A percentile compares a stretch with the other conserved stretches of the same genome.
These are phyloP conservation scores for Tenthredo distinguenda DNA, from an alignment of 2,888 invertebrate genomes.

Conservation along the genomic window DNA sequence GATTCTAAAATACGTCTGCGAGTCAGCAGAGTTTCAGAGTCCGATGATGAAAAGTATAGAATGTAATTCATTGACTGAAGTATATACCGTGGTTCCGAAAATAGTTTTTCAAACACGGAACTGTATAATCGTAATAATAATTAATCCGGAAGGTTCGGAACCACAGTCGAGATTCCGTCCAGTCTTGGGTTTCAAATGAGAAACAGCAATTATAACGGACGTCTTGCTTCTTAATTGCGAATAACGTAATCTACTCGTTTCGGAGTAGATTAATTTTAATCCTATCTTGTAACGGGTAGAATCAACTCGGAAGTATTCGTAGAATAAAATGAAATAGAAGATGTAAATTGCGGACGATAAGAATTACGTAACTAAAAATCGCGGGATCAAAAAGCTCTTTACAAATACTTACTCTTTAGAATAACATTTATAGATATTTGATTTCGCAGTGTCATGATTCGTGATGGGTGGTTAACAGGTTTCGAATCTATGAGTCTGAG, in stretches of 20 bases:
- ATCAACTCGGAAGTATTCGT: background rate
- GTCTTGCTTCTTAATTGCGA: too few relatives aligned
- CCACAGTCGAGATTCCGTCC: too few relatives aligned
- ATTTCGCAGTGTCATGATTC: background rate
- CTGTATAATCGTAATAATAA: too few relatives aligned
- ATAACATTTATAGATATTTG: constrained; percentile 20
- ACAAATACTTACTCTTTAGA: background rate
- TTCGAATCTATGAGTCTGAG: background rate
- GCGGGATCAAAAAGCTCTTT: background rate
- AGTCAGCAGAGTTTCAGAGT: background rate
- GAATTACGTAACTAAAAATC: background rate
- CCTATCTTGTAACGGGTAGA: background rate
- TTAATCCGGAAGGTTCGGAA: too few relatives aligned
- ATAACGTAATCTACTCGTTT: too few relatives aligned
- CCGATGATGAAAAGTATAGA: background rate
- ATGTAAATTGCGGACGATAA: background rate
- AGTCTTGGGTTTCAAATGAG: too few relatives aligned
- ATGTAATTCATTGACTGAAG: constrained; percentile 13
- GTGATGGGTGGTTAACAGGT: background rate
- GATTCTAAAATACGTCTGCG: background rate
- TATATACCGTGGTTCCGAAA: constrained; percentile 6
- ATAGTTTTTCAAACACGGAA: constrained; percentile 12
- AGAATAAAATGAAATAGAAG: background rate
- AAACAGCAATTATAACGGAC: too few relatives aligned
- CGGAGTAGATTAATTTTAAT: background rate